A percentile compares a stretch with the other conserved stretches of the same genome.
Conservation (phyloP, 2,888 invertebrate species). For the Xestia ashworthii region DNA sequence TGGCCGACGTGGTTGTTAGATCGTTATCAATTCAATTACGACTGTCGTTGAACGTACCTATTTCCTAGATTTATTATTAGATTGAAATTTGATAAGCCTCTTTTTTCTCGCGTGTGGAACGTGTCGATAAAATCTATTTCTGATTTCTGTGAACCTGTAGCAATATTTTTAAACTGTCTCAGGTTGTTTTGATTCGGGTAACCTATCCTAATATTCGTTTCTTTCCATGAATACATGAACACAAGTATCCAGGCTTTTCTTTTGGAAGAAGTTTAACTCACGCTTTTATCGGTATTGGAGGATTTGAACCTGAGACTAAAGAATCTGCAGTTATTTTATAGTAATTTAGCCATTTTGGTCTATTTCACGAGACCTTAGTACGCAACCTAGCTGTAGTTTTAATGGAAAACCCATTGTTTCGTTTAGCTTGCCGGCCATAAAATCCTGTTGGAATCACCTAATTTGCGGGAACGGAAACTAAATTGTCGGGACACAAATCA, state of each 20-base stretch:
- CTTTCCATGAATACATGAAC: not conserved
- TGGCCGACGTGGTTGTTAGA: conserved; percentile 6
- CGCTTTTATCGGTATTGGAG: not conserved
- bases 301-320: not conserved
- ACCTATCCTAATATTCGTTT: not conserved
- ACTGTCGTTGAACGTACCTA: conserved; percentile 25
- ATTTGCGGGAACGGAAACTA: conserved; percentile 56
- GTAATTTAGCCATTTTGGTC: not conserved
- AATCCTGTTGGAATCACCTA: conserved; percentile 46
- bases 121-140: conserved; percentile 55
- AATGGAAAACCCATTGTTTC: conserved; percentile 7
- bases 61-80: conserved; percentile 54
- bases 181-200: not conserved
- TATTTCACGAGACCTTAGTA: not conserved
- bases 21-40: conserved; percentile 46
- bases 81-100: conserved; percentile 41
- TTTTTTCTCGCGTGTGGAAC: conserved; percentile 19
- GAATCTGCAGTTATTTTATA: not conserved
- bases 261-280: not conserved
- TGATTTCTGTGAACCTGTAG: conserved; percentile 20
- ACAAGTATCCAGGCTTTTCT: not conserved
- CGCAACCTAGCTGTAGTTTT: not conserved
- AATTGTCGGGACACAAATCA: conserved; percentile 64
- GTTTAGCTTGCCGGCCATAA: conserved; percentile 16
- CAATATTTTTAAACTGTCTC: conserved; percentile 19